phyloP scores from a whole-genome alignment of 2,113 vertebrate species.

The Strix aluco region DNA sequence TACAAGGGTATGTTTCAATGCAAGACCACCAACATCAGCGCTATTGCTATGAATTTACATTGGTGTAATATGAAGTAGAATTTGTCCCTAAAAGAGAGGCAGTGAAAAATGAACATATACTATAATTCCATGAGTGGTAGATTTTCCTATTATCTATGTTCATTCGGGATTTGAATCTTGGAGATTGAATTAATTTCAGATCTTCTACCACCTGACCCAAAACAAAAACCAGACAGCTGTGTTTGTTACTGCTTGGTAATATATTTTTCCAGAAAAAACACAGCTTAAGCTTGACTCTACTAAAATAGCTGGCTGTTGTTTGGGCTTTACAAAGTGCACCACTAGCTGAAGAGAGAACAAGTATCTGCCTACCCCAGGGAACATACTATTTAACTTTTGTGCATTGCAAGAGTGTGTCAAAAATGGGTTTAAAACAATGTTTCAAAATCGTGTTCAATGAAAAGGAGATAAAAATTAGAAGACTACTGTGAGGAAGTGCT shows the following conservation, averaged over 20 bases:
- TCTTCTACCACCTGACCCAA: constrained; percentile 27
- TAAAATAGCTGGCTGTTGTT: constrained; percentile 2
- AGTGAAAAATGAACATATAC: background rate
- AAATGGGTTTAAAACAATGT: background rate
- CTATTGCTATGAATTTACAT: background rate
- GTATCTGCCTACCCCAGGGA: background rate
- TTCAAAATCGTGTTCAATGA: background rate
- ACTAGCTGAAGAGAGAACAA: background rate
- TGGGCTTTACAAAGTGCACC: background rate
- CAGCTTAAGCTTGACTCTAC: background rate
- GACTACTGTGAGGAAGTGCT: background rate
- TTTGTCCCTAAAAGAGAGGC: background rate
- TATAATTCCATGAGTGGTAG: background rate
- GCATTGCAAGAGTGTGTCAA: background rate
- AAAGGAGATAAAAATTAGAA: background rate
- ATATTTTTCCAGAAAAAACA: constrained; percentile 41
- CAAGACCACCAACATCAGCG: background rate
- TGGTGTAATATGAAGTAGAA: background rate
- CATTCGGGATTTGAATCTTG: background rate
- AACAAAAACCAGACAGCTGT: constrained; percentile 48
- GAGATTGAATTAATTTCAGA: constrained; percentile 25
- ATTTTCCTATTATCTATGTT: background rate
- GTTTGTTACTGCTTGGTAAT: constrained; percentile 42
- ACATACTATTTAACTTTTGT: background rate
- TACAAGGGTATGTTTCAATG: background rate